Evolutionary conservation across 2,113 vertebrate species (phyloP).

Genomic region (Tylochromis polylepis): DNA sequence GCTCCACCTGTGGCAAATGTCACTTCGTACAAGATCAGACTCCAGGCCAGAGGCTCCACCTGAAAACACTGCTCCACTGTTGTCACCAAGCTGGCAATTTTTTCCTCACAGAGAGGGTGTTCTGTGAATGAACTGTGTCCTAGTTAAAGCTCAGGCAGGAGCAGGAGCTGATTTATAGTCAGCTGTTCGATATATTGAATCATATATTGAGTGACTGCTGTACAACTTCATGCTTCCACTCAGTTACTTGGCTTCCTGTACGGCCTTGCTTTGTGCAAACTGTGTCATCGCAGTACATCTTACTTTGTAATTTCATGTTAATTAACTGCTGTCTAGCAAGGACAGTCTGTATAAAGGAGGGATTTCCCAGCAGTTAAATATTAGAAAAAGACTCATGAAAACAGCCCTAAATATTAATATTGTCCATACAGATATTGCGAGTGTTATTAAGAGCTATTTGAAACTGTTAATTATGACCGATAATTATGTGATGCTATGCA

Average conservation of each 20-base stretch:
- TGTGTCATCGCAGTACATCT: neutral
- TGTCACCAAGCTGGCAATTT: neutral
- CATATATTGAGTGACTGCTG: neutral
- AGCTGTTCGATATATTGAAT: neutral
- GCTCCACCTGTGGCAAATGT: constrained; percentile 21
- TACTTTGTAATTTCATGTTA: neutral
- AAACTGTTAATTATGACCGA: neutral
- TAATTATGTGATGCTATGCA: neutral
- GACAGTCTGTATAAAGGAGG: neutral
- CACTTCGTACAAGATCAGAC: neutral
- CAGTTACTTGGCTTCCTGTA: neutral
- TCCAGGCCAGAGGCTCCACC: neutral
- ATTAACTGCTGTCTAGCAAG: neutral
- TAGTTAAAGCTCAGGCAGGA: neutral
- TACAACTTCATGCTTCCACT: neutral
- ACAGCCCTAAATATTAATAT: neutral
- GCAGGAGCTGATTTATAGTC: neutral
- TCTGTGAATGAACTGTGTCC: neutral
- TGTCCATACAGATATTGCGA: neutral
- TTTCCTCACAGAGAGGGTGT: neutral
- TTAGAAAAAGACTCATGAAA: neutral
- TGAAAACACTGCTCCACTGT: neutral
- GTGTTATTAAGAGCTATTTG: neutral
- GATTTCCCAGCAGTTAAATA: neutral
- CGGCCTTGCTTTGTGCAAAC: neutral